These are phyloP conservation scores for Macquaria australasica DNA, from an alignment of 2,113 vertebrate species.

Conservation along the genomic window DNA sequence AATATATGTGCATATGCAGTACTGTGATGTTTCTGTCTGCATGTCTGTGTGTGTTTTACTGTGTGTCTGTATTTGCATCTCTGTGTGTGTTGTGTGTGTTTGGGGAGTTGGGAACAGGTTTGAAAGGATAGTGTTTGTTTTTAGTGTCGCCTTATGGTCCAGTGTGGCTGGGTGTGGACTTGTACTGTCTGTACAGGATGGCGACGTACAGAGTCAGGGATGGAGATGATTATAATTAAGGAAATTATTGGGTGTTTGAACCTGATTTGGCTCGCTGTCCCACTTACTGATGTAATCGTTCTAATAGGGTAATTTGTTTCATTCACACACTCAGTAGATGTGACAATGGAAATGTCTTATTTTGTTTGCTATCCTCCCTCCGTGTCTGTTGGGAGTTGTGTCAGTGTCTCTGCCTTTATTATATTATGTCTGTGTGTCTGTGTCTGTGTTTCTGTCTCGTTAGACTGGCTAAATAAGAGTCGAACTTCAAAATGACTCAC, in stretches of 20 bases:
- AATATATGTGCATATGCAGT: background rate
- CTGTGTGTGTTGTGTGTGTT: background rate
- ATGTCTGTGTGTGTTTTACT: too few species aligned
- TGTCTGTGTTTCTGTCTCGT: background rate
- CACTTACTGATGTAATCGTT: conserved; percentile 49
- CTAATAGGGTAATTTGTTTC: conserved; percentile 54
- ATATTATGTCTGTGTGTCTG: background rate
- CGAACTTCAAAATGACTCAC: conserved; percentile 1
- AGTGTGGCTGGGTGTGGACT: conserved; percentile 13
- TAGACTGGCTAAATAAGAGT: background rate
- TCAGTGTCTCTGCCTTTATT: conserved; percentile 6
- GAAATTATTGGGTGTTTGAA: conserved; percentile 52
- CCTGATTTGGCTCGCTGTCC: conserved; percentile 48
- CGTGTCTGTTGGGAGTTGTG: background rate
- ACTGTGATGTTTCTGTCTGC: too few species aligned
- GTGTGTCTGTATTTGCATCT: background rate
- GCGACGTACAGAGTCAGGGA: conserved; percentile 1
- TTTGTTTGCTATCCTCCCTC: background rate
- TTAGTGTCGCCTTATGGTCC: background rate
- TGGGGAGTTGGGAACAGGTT: background rate
- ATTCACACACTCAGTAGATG: conserved; percentile 15
- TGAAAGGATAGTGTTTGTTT: background rate
- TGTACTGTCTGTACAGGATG: background rate
- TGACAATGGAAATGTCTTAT: conserved; percentile 36
- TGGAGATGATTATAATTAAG: conserved; percentile 44